Evolutionary conservation across 1,140 invertebrate species (phyloP), one percentile per base, ranked within the genome.

Genomic region (Nasonia vitripennis): DNA sequence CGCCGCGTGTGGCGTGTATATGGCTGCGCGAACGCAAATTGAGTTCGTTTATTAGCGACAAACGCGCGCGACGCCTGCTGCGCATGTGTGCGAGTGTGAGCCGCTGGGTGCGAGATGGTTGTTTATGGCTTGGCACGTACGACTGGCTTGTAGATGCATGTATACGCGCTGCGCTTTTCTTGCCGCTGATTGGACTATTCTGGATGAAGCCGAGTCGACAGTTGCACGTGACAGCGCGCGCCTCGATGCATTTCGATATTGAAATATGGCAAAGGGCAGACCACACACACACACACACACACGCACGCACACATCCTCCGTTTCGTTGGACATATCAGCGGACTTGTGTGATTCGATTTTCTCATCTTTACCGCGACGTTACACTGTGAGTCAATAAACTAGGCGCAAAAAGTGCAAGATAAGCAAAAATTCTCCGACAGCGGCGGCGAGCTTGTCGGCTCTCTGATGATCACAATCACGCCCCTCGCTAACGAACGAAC

Each of bases 11-110:
- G 67, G 79, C 68, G 20, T 23, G 68, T 81, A 71, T 81, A 73
- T 48, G 31, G 7, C 41, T 14, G 62, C 78, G 45, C 20, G 45
- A 27, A 74, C 70, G 70, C 81, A 83, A 83, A 77, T 83, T 83
- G 81, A 83, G 51, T 83, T 83, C 81, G 81, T 83, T 83, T 83
- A 83, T 83, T 83, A 77, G 81, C 73, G 73, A 83, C 81, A 77
- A 41, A 62, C 81, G 51, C 23, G 62, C 27, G 48, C 31, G 79
- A 67, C 78, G 78, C 67, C 68, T 45, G 37, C 80, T 34, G 80
- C 9, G 45, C 34, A 37, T 6, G 55, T 62, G 51, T 14, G 20
- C 9, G 51, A n/a, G 20, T 7, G 55, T n/a, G 17, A n/a, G 55
- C n/a, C 3, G 55, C 55, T n/a, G 51, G 37, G n/a, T 48, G 70